A percentile compares a stretch with the other conserved stretches of the same genome.
Evolutionary conservation across 64 coral and sea anemone genomes (phyloP).

Genomic region (Pachyseris speciosa): DNA sequence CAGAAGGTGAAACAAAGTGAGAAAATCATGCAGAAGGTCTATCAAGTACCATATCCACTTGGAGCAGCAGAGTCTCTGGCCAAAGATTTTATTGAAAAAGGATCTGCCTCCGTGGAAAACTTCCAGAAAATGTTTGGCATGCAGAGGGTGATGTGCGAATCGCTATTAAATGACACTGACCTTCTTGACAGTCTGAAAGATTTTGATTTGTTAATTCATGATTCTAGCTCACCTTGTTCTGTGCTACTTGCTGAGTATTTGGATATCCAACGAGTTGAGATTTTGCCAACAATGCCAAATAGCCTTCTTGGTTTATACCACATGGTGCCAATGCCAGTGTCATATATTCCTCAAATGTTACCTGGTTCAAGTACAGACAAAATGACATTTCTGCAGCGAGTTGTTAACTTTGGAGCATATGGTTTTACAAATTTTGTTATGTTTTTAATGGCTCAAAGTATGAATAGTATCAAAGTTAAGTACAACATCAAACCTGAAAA

Average conservation of each 20-base stretch:
- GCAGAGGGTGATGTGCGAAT: too few species aligned
- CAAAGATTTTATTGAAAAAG: too few species aligned
- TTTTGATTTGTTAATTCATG: slow-evolving; percentile 57
- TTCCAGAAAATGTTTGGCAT: too few species aligned
- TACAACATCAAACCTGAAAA: too few species aligned
- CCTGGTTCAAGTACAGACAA: slow-evolving; percentile 52
- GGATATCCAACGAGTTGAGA: slow-evolving; percentile 24
- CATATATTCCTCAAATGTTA: too few species aligned
- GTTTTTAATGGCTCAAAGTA: not conserved
- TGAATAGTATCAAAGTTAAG: too few species aligned
- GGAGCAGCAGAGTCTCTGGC: too few species aligned
- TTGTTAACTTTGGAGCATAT: slow-evolving; percentile 1
- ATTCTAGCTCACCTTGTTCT: not conserved
- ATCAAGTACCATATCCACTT: not conserved
- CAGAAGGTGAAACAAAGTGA: not conserved
- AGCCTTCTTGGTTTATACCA: not conserved
- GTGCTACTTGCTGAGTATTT: slow-evolving; percentile 25
- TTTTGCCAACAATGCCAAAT: not conserved
- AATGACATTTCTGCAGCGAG: slow-evolving; percentile 54
- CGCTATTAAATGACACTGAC: slow-evolving; percentile 16
- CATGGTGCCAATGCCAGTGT: not conserved
- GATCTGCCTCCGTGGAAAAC: too few species aligned
- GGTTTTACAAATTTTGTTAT: not conserved
- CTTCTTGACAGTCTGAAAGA: not conserved
- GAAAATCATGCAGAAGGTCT: not conserved